phyloP scores from a whole-genome alignment of 2,888 invertebrate genomes.

The Eupithecia centaureata region DNA sequence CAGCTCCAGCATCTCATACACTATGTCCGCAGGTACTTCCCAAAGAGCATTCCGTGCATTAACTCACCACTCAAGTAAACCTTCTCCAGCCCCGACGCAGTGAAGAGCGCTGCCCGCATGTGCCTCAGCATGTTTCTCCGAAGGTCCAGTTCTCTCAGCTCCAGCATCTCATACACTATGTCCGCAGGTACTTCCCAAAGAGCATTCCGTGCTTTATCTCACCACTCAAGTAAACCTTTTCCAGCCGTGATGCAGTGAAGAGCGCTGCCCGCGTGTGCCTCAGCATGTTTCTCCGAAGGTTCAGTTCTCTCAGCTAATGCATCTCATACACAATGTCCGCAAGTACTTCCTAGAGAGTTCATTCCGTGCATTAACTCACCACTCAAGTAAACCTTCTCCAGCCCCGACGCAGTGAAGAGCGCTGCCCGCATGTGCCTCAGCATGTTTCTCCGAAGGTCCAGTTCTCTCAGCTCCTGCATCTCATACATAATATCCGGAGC shows the following conservation, averaged over 20 bases:
- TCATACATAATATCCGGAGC: slow-evolving; percentile 65
- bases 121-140: slow-evolving; percentile 79
- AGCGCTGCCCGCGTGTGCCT: too few species aligned
- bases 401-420: too few species aligned
- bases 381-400: slow-evolving; percentile 75
- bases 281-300: too few species aligned
- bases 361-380: slow-evolving; percentile 79
- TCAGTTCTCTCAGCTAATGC: too few species aligned
- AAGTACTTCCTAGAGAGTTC: slow-evolving; percentile 73
- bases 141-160: slow-evolving; percentile 80
- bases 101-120: slow-evolving; percentile 69
- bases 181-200: slow-evolving; percentile 73
- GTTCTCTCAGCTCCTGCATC: too few species aligned
- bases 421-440: too few species aligned
- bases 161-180: slow-evolving; percentile 69
- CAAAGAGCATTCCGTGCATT: slow-evolving; percentile 66
- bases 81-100: slow-evolving; percentile 66
- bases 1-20: slow-evolving; percentile 75
- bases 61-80: slow-evolving; percentile 80
- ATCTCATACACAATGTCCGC: slow-evolving; percentile 69
- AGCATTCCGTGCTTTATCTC: slow-evolving; percentile 58
- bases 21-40: slow-evolving; percentile 68
- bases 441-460: too few species aligned
- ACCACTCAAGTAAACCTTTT: slow-evolving; percentile 79
- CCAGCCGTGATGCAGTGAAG: slow-evolving; percentile 68